Percentiles rank a stretch among this genome's conserved stretches.
Evolutionary conservation across 1,140 invertebrate genomes (phyloP).

Genomic region (Asobara japonica): DNA sequence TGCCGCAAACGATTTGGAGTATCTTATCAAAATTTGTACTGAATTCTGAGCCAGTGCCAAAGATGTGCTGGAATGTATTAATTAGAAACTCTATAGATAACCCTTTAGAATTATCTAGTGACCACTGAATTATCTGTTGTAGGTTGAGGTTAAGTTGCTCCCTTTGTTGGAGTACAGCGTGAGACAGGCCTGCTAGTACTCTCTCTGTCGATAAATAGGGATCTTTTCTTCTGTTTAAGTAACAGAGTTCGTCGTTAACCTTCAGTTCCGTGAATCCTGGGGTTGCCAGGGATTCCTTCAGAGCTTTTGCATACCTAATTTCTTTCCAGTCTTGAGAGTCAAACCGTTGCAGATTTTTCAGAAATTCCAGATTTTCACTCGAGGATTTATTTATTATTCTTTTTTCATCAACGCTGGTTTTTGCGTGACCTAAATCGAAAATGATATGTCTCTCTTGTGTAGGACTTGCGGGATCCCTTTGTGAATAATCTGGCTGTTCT

Average conservation of each 20-base stretch:
- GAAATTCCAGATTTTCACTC: constrained; percentile 2
- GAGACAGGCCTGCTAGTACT: background rate
- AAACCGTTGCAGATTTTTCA: constrained; percentile 27
- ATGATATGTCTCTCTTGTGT: background rate
- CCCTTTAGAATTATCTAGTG: background rate
- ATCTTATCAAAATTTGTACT: background rate
- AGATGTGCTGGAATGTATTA: background rate
- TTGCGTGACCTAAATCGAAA: background rate
- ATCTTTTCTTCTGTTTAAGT: constrained; percentile 6
- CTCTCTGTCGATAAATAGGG: background rate
- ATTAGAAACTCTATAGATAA: background rate
- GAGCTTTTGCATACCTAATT: constrained; percentile 24
- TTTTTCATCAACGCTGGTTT: constrained; percentile 26
- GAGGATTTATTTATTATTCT: constrained; percentile 1
- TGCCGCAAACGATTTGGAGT: constrained; percentile 2
- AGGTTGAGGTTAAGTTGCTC: background rate
- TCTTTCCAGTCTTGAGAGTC: constrained; percentile 34
- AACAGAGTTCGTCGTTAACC: constrained; percentile 17
- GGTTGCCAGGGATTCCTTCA: constrained; percentile 25
- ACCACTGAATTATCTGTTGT: background rate
- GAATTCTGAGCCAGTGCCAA: background rate
- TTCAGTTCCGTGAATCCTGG: constrained; percentile 27
- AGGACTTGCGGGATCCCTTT: no score
- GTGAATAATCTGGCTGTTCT: no score
- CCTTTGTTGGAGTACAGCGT: background rate